Conservation (phyloP, 2,888 invertebrate genomes). For the Ennomos quercinarius region DNA sequence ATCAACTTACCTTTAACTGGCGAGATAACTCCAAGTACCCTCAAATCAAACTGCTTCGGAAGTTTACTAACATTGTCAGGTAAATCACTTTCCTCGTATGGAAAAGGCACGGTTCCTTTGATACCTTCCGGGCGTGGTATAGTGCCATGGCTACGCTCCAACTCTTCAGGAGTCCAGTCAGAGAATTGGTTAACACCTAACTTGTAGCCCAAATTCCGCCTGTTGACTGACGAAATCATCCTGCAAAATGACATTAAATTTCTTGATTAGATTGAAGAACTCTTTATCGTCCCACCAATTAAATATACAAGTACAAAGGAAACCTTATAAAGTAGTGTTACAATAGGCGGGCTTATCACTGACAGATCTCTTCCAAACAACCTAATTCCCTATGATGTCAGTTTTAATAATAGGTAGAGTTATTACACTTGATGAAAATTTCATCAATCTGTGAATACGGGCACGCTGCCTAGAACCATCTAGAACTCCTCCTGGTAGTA, state of each 20-base stretch:
- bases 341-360: too few relatives aligned
- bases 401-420: too few relatives aligned
- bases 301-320: too few relatives aligned
- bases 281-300: too few relatives aligned
- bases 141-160: constrained; percentile 51
- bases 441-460: too few relatives aligned
- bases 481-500: too few relatives aligned
- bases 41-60: constrained; percentile 60
- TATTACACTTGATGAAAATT: too few relatives aligned
- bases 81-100: constrained; percentile 53
- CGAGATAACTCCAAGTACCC: constrained; percentile 59
- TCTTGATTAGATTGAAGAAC: too few relatives aligned
- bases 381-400: too few relatives aligned
- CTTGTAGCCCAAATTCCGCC: constrained; percentile 58
- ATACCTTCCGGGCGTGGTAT: constrained; percentile 48
- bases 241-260: constrained; percentile 41
- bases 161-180: constrained; percentile 63
- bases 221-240: constrained; percentile 53
- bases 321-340: too few relatives aligned
- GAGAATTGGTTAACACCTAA: constrained; percentile 64
- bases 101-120: constrained; percentile 58
- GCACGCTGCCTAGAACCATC: too few relatives aligned
- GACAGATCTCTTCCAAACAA: too few relatives aligned
- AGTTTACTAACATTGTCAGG: constrained; percentile 42
- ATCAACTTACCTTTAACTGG: constrained; percentile 57